Evolutionary conservation across 2,113 vertebrate genomes (phyloP).

Genomic region (Passer montanus): DNA sequence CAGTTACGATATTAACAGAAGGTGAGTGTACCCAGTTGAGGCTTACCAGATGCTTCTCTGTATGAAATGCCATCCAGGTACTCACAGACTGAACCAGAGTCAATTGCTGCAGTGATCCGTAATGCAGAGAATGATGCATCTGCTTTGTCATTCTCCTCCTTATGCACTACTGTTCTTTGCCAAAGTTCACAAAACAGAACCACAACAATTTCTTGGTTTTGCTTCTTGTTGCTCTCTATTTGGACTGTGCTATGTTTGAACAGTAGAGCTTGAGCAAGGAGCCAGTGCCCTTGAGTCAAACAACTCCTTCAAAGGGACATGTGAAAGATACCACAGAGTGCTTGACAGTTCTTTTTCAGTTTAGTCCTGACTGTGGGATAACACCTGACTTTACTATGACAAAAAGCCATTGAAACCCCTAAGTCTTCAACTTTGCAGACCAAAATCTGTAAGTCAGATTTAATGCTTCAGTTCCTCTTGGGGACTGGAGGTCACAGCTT

Average conservation of each 20-base stretch:
- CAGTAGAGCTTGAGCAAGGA: not conserved
- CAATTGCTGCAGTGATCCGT: not conserved
- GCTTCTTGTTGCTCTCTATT: not conserved
- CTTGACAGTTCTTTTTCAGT: not conserved
- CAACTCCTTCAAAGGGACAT: not conserved
- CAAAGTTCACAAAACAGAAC: not conserved
- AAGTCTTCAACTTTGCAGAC: not conserved
- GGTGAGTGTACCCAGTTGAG: not conserved
- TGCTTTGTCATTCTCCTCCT: not conserved
- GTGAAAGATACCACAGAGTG: not conserved
- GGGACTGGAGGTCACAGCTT: not conserved
- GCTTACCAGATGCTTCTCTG: not conserved
- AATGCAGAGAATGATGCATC: not conserved
- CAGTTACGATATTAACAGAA: not conserved
- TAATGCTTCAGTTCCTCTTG: not conserved
- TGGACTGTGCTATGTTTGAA: not conserved
- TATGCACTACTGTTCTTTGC: not conserved
- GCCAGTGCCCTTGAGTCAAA: not conserved
- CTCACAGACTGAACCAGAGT: not conserved
- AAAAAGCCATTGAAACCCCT: not conserved
- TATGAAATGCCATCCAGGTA: not conserved
- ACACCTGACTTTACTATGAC: not conserved
- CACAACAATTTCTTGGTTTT: not conserved
- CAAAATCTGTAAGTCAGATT: not conserved
- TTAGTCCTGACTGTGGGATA: not conserved